A percentile compares a stretch with the other conserved stretches of the same genome.
phyloP scores from a whole-genome alignment of 2,113 vertebrate genomes.

The Blennius ocellaris region DNA sequence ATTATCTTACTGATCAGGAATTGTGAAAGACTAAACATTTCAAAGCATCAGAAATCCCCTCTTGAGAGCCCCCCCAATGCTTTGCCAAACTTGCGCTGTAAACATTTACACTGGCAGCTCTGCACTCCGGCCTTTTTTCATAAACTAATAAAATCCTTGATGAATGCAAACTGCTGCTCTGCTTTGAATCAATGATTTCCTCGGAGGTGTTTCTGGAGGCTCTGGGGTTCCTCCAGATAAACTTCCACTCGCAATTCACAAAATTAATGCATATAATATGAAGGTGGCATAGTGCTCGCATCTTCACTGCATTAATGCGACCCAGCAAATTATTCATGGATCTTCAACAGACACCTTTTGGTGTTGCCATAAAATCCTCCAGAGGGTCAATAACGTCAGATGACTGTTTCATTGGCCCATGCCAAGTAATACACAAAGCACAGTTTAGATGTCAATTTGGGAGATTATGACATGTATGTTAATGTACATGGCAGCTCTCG shows the following conservation, averaged over 20 bases:
- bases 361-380: slow-evolving; percentile 17
- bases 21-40: slow-evolving; percentile 17
- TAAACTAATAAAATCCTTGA: slow-evolving; percentile 45
- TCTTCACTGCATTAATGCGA: slow-evolving; percentile 2
- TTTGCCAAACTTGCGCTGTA: slow-evolving; percentile 5
- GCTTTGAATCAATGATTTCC: slow-evolving; percentile 47
- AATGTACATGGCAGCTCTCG: slow-evolving; percentile 71
- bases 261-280: slow-evolving; percentile 20
- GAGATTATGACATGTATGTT: slow-evolving; percentile 75
- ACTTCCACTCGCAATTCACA: slow-evolving; percentile 12
- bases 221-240: slow-evolving; percentile 22
- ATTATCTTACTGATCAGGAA: slow-evolving; percentile 16
- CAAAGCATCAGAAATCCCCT: slow-evolving; percentile 19
- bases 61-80: background rate
- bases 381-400: slow-evolving; percentile 41
- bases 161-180: slow-evolving; percentile 25
- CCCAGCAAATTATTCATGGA: slow-evolving; percentile 6
- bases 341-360: slow-evolving; percentile 30
- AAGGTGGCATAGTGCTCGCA: background rate
- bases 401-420: slow-evolving; percentile 42
- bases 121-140: slow-evolving; percentile 12
- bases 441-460: slow-evolving; percentile 63
- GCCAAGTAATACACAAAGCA: slow-evolving; percentile 25
- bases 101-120: slow-evolving; percentile 29
- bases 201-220: slow-evolving; percentile 34